Conservation (phyloP, 1,140 invertebrate species). For the Stratiolaelaps scimitus region DNA sequence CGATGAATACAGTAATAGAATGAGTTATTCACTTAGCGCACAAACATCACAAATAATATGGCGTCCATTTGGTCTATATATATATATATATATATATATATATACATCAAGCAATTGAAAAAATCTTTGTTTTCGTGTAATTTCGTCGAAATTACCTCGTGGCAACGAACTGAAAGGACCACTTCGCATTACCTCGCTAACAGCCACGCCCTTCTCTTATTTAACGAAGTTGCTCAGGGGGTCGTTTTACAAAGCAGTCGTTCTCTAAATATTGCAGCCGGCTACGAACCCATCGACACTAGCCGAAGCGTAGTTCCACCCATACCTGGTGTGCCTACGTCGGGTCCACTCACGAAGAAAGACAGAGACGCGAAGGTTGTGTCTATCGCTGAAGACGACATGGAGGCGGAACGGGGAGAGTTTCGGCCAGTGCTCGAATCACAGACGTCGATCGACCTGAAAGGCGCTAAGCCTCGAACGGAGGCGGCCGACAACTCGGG, state of each 20-base stretch:
- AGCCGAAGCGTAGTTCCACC: conserved; percentile 3
- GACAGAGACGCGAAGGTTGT: background rate
- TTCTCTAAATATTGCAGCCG: background rate
- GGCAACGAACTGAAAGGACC: too few species aligned
- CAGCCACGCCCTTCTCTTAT: too few species aligned
- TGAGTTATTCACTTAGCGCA: too few species aligned
- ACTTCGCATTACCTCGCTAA: too few species aligned
- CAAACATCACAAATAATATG: too few species aligned
- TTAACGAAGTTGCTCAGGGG: too few species aligned
- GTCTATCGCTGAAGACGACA: background rate
- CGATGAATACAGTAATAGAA: too few species aligned
- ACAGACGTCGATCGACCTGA: conserved; percentile 24
- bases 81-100: too few species aligned
- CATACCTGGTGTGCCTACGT: conserved; percentile 10
- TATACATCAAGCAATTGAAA: too few species aligned
- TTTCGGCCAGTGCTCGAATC: conserved; percentile 3
- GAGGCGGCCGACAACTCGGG: background rate
- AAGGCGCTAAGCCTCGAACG: background rate
- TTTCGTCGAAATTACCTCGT: too few species aligned
- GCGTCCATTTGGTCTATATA: background rate
- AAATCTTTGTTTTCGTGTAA: too few species aligned
- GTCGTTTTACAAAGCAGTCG: too few species aligned
- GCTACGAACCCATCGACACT: conserved; percentile 26
- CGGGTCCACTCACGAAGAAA: conserved; percentile 8
- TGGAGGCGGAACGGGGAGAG: background rate